A percentile compares a stretch with the other conserved stretches of the same genome.
Evolutionary conservation across 2,113 vertebrate species (phyloP).

Genomic region (Microcebus ravelobensis): DNA sequence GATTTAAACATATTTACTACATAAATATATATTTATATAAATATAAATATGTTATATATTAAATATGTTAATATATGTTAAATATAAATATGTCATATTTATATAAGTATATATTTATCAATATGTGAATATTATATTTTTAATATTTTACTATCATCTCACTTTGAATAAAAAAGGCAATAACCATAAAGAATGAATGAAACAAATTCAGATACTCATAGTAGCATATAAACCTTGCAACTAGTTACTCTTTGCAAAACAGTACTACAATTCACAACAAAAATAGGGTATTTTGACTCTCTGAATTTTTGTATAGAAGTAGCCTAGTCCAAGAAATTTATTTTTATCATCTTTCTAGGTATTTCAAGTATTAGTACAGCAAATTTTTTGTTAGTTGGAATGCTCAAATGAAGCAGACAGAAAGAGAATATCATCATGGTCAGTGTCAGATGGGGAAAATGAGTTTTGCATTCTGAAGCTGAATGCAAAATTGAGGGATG

Average conservation of each 20-base stretch:
- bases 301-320: background rate
- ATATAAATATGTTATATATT: background rate
- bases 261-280: background rate
- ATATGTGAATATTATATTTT: background rate
- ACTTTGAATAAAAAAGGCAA: background rate
- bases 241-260: background rate
- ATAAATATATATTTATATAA: background rate
- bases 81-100: no score
- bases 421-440: background rate
- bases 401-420: background rate
- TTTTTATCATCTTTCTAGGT: background rate
- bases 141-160: background rate
- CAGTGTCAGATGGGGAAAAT: background rate
- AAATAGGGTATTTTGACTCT: background rate
- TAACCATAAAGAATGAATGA: background rate
- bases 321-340: background rate
- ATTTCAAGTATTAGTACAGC: background rate
- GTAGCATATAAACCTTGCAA: slow-evolving; percentile 20
- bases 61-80: no score
- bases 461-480: background rate
- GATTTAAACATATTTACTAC: background rate
- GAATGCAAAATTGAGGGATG: background rate
- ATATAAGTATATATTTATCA: background rate
- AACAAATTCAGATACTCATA: background rate
- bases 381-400: background rate